Percentiles rank a stretch among this genome's conserved stretches.
These are phyloP conservation scores for Eulithis prunata DNA, from an alignment of 2,888 invertebrate genomes.

Conservation along the genomic window DNA sequence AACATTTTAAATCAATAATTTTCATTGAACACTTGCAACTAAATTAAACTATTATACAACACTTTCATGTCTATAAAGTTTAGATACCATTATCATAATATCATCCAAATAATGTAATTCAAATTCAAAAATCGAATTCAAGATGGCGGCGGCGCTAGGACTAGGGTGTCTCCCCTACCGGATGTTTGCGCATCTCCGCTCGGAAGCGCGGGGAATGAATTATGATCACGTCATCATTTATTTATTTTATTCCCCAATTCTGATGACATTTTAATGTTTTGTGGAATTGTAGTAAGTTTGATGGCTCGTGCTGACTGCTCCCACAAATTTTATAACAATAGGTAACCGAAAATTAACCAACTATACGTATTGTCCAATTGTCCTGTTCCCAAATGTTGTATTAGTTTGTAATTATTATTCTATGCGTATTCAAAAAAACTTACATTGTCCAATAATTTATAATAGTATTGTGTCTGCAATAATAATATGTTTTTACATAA, in stretches of 20 bases:
- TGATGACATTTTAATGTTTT: constrained; percentile 65
- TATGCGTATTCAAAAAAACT: neutral
- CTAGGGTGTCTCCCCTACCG: constrained; percentile 75
- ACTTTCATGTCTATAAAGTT: constrained; percentile 23
- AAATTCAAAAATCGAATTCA: constrained; percentile 66
- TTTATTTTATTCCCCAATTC: constrained; percentile 67
- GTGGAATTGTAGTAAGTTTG: constrained; percentile 59
- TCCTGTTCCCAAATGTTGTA: constrained; percentile 4
- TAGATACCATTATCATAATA: constrained; percentile 52
- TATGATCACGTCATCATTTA: constrained; percentile 59
- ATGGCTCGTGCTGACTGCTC: constrained; percentile 37
- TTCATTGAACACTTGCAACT: neutral
- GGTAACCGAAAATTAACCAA: constrained; percentile 21
- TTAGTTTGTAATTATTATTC: neutral
- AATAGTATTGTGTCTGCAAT: too few species aligned
- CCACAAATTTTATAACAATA: constrained; percentile 34
- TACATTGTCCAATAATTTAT: neutral
- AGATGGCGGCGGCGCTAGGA: constrained; percentile 71
- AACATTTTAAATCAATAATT: constrained; percentile 7
- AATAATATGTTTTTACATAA: too few species aligned
- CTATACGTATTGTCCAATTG: constrained; percentile 21
- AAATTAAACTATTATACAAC: constrained; percentile 32
- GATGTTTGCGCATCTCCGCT: constrained; percentile 61
- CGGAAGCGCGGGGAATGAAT: constrained; percentile 72
- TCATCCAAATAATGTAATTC: constrained; percentile 59